Evolutionary conservation across 2,113 vertebrate species (phyloP).

Genomic region (Toxostoma redivivum): DNA sequence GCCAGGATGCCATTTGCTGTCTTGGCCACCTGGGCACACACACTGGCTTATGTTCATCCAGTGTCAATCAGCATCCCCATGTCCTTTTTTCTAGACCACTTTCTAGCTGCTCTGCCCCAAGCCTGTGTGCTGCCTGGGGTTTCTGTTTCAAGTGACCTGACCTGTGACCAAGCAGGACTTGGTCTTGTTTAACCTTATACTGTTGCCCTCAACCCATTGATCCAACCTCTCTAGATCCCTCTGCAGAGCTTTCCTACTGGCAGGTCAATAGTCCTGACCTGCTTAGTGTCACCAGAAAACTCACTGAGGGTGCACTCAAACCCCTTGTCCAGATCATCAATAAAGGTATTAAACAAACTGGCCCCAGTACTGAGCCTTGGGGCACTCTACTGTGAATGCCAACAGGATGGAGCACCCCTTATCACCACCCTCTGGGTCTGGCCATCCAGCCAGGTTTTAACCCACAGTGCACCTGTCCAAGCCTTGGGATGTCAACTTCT

Average conservation of each 20-base stretch:
- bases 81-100: neutral
- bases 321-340: neutral
- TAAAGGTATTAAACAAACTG: neutral
- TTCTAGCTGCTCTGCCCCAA: neutral
- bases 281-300: accelerated
- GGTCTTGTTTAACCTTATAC: neutral
- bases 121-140: neutral
- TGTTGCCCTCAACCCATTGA: neutral
- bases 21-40: neutral
- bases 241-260: neutral
- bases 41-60: neutral
- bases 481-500: neutral
- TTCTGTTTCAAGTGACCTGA: too few species aligned
- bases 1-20: neutral
- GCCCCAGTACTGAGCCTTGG: neutral
- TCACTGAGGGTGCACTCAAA: neutral
- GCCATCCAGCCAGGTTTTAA: neutral
- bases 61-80: accelerated
- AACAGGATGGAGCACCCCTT: too few species aligned
- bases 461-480: neutral
- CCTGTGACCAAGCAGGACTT: too few species aligned
- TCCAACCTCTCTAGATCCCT: neutral
- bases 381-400: neutral
- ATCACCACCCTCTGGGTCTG: neutral
- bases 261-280: neutral